phyloP scores from a whole-genome alignment of 1,140 invertebrate species.

The Danaus melanippus region DNA sequence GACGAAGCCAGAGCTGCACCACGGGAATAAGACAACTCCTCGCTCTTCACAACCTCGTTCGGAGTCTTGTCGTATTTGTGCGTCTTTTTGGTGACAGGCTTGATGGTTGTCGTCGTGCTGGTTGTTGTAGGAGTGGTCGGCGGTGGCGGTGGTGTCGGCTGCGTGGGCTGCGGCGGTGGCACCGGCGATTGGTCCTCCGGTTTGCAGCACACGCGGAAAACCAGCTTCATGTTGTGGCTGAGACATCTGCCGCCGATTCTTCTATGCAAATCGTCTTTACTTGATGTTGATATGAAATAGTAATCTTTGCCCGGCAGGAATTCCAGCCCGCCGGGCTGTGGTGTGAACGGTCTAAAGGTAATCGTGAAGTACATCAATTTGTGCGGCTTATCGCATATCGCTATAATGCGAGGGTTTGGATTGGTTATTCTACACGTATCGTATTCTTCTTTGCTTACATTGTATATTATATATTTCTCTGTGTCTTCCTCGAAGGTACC shows the following conservation, averaged over 20 bases:
- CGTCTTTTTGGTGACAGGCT: conserved; percentile 74
- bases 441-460: conserved; percentile 96
- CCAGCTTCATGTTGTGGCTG: conserved; percentile 95
- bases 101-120: conserved; percentile 57
- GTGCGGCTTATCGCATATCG: conserved; percentile 95
- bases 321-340: conserved; percentile 93
- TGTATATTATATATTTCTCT: conserved; percentile 97
- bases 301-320: conserved; percentile 96
- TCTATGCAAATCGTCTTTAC: conserved; percentile 90
- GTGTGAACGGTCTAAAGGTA: conserved; percentile 95
- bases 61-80: conserved; percentile 88
- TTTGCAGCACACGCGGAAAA: conserved; percentile 94
- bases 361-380: conserved; percentile 97
- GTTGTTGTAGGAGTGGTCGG: conserved; percentile 63
- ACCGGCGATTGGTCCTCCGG: conserved; percentile 72
- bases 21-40: conserved; percentile 84
- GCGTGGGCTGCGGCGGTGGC: conserved; percentile 64
- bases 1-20: conserved; percentile 57
- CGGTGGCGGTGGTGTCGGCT: conserved; percentile 70
- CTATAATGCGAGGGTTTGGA: conserved; percentile 92
- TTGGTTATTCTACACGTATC: conserved; percentile 96
- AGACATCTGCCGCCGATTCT: conserved; percentile 92
- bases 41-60: conserved; percentile 94
- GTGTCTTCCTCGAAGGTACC: conserved; percentile 91
- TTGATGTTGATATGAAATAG: conserved; percentile 95